Evolutionary conservation across 2,888 invertebrate genomes (phyloP), one percentile per base, ranked within the genome.

Genomic region (Linnaemya tessellans): DNA sequence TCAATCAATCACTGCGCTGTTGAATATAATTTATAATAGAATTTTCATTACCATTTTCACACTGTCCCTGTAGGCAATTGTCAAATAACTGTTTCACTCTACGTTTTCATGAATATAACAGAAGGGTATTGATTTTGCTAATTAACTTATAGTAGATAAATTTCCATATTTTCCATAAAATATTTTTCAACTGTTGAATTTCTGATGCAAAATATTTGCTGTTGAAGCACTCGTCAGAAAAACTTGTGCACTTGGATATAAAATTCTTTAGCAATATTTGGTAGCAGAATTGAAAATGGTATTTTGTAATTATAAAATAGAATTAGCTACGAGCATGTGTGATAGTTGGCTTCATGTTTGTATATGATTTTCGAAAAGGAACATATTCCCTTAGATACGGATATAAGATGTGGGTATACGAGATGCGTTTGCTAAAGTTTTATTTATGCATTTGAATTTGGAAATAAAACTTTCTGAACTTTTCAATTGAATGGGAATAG

Each of bases 401-500:
- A 43, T 43, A 2, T 13, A 13, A 43, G 43, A 43, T 43, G 4
- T 43, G 43, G 43, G 13, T 13, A 43, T 43, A 43, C 9, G 8
- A 9, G 43, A 13, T 46, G n/a, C n/a, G n/a, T 43, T 43, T 11
- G 41, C 7, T 43, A 43, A 9, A 43, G 41, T 43, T 43, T 43
- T 43, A 3, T 13, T 43, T 3, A 13, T 43, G 10, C n/a, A 7
- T 46, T 15, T 5, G 7, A 46, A 46, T 15, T n/a, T 4, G 30
- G 4, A 46, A 46, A n/a, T 46, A n/a, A 46, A 46, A 46, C 46
- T 46, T 46, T 46, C 15, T 7, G n/a, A n/a, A 15, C 15, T 46
- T 46, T 46, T 46, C 46, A 15, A 46, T 46, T 46, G 46, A 46
- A 46, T 46, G 10, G n/a, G 46, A 46, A 46, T 46, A 46, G 46